Base-by-base conservation (phyloP, 2,888 invertebrate genomes). In the Nomada fucata region DNA sequence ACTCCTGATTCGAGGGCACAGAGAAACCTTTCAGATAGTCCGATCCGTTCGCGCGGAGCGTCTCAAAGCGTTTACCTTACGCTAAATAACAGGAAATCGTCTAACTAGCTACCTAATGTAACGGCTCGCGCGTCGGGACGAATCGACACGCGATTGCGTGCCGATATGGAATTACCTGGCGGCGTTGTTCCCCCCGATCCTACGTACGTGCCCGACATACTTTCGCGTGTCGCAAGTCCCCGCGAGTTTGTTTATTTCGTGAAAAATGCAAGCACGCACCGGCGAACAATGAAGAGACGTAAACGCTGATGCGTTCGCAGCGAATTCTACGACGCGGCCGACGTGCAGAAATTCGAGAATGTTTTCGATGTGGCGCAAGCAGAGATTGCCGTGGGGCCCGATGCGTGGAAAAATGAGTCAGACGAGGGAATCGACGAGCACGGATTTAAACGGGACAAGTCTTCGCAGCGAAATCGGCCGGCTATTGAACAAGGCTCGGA, bases 1-100 rank as follows among this genome's bases (percentile, higher is more conserved):
- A 90, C 90, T 92, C 92, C 92, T 93, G 90, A 91, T 91, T 89
- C 81, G 86, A 89, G 85, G 89, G 90, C 90, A 91, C 88, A 91
- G 85, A 90, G 87, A 85, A 89, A 84, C 87, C 89, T 75, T 90
- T 90, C 85, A 89, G 80, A 90, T 82, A 81, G 50, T 79, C 83
- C 82, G 83, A 84, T 75, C 79, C 42, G 70, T 67, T 68, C 82
- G 82, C 85, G 67, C 52, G 77, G 82, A 89, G 76, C 89, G 86
- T 88, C 82, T 80, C 88, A 87, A 89, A 87, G 86, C 64, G 59
- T 55, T 26, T 50, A 36, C 36, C 36, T 36, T 36, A 36, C 1
- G 36, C 36, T 36, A 36, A 36, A 7, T 36, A 36, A 36, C 7
- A 7, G 5, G 36, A 5, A 36, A 7, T 36, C 36, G 36, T 7